Base-by-base conservation (phyloP, 2,113 vertebrate species). In the Cryptomyrus ogoouensis region DNA sequence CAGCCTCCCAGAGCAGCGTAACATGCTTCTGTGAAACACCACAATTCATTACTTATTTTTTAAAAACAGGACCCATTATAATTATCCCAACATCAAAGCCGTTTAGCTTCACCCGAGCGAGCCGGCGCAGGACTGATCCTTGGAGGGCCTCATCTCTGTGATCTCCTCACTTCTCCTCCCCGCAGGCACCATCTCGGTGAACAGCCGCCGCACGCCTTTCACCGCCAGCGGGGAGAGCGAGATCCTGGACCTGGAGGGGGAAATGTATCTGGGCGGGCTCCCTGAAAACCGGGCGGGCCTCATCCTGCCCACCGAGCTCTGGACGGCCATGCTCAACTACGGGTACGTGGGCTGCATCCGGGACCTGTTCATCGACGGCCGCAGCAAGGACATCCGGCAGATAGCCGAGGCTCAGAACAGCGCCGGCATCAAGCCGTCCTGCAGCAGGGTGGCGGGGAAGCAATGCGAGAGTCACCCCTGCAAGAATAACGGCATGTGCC, bases 261-360 rank as follows among this genome's bases (percentile, higher is more conserved):
- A 99, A 93, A 99, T 99, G 98, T 99, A 99, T 92, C 94, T 99
- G 0, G 98, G 98, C 0, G 98, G 98, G 0, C 96, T 99, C 87
- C 98, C 98, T 0, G 97, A 96, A 49, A 98, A 97, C 92, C 96
- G 98, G 0, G 97, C 97, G 1, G 97, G 97, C 35, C 98, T 99
- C 89, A 97, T 99, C 92, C 96, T 99, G 85, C 98, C 98, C 88
- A 99, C 98, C 0, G 98, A 99, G 92, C 97, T 99, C 83, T 99
- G 98, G 98, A 99, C 98, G 0, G 98, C 98, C 0, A 99, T 99
- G 98, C 96, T 99, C 52, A 99, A 98, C 95, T 99, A 99, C 0
- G 98, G 98, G 92, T 99, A 99, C 0, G 98, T 99, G 0, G 98
- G 98, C 93, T 99, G 98, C 62, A 97, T 99, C 91, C 96, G 98